Percentiles rank a stretch among this genome's conserved stretches.
phyloP scores from a whole-genome alignment of 2,113 vertebrate genomes.

The Scomber scombrus region DNA sequence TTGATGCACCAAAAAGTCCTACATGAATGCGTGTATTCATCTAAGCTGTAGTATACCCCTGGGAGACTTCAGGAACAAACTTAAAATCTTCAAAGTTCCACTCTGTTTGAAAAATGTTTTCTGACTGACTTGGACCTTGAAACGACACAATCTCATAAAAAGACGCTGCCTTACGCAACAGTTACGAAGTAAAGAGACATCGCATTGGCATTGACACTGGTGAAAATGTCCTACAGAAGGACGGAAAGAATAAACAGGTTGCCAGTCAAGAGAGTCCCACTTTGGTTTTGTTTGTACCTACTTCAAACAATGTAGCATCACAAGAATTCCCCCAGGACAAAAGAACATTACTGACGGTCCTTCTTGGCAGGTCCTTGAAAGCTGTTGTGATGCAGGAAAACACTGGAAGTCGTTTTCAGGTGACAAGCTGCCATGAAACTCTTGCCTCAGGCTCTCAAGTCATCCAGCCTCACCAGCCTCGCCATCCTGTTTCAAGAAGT shows the following conservation, averaged over 20 bases:
- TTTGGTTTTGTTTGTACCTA: conserved; percentile 58
- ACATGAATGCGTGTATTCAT: too few species aligned
- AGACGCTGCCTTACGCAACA: neutral
- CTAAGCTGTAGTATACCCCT: neutral
- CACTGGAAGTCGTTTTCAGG: conserved; percentile 41
- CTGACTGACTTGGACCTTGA: conserved; percentile 7
- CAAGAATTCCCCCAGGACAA: conserved; percentile 47
- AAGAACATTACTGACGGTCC: conserved; percentile 39
- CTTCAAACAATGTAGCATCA: conserved; percentile 56
- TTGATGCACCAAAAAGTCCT: too few species aligned
- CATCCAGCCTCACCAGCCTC: neutral
- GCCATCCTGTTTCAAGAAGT: conserved; percentile 17
- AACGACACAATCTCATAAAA: neutral
- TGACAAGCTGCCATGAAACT: conserved; percentile 43
- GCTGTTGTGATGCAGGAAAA: conserved; percentile 25
- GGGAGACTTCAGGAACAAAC: neutral
- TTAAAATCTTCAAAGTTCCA: neutral
- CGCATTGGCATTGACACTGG: neutral
- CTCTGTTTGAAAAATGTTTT: neutral
- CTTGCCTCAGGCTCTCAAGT: conserved; percentile 6
- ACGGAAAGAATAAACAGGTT: conserved; percentile 39
- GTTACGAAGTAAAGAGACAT: neutral
- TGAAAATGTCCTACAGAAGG: conserved; percentile 16
- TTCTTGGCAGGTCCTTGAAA: conserved; percentile 48
- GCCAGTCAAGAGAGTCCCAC: conserved; percentile 26